Evolutionary conservation across 2,797 vertebrate genomes (phyloP).

Genomic region (Gouania willdenowi): DNA sequence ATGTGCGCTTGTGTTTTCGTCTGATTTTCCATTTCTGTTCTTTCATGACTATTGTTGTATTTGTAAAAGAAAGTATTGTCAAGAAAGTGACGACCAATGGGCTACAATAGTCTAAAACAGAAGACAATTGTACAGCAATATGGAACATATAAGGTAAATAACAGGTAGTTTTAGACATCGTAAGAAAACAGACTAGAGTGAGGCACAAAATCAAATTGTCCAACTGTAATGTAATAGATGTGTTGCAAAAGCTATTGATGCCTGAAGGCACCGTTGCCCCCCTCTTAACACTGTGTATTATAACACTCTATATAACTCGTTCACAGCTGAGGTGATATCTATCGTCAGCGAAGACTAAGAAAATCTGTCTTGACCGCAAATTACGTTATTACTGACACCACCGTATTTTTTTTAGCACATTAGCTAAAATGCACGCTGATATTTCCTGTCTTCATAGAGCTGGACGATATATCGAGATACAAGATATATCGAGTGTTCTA

Average conservation of each 20-base stretch:
- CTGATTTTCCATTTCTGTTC: background rate
- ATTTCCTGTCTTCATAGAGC: too few relatives aligned
- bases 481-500: too few relatives aligned
- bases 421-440: too few relatives aligned
- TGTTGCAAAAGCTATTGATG: conserved; percentile 17
- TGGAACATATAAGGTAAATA: conserved; percentile 28
- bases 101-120: conserved; percentile 16
- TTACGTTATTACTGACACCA: background rate
- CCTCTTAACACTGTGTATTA: conserved; percentile 16
- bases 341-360: background rate
- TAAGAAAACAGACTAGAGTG: conserved; percentile 24
- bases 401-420: too few relatives aligned
- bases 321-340: background rate
- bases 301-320: conserved; percentile 8
- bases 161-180: conserved; percentile 32
- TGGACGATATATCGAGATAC: too few relatives aligned
- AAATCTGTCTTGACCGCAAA: background rate
- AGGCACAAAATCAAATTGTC: conserved; percentile 39
- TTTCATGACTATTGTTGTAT: background rate
- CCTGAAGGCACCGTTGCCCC: conserved; percentile 22
- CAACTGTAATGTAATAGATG: conserved; percentile 27
- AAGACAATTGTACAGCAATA: background rate
- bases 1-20: background rate
- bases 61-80: too few relatives aligned
- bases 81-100: too few relatives aligned